Conservation (phyloP, 2,113 vertebrate species). For the Gambusia holbrooki region DNA sequence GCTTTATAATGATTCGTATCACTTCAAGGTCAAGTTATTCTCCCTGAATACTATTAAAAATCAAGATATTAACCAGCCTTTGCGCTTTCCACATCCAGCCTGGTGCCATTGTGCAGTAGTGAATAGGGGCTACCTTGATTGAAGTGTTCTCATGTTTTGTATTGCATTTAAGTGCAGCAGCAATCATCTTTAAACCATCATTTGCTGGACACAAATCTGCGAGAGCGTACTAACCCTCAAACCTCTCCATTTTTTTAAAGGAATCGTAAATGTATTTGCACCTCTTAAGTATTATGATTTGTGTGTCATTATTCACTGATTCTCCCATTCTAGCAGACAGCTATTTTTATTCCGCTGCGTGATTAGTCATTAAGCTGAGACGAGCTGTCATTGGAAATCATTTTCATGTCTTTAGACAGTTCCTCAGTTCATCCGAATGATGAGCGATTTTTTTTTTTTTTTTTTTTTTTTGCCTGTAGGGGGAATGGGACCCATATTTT, state of each 20-base stretch:
- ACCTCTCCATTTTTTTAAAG: slow-evolving; percentile 44
- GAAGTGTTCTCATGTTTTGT: slow-evolving; percentile 65
- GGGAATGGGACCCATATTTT: slow-evolving; percentile 63
- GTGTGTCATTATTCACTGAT: slow-evolving; percentile 54
- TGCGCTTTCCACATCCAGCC: slow-evolving; percentile 28
- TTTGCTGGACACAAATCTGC: slow-evolving; percentile 59
- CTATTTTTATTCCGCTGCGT: slow-evolving; percentile 68
- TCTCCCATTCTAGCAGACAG: slow-evolving; percentile 49
- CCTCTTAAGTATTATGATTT: slow-evolving; percentile 49
- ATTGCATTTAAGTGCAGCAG: slow-evolving; percentile 49
- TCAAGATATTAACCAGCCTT: slow-evolving; percentile 28
- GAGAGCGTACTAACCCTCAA: slow-evolving; percentile 44
- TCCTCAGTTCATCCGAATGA: slow-evolving; percentile 68
- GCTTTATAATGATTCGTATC: not conserved
- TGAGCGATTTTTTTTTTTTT: slow-evolving; percentile 69
- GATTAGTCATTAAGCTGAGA: slow-evolving; percentile 76
- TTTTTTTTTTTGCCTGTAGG: no score
- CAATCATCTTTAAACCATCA: slow-evolving; percentile 64
- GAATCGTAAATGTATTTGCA: slow-evolving; percentile 49
- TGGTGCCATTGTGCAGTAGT: slow-evolving; percentile 42
- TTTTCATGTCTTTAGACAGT: slow-evolving; percentile 72
- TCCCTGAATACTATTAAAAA: slow-evolving; percentile 5
- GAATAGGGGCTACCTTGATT: slow-evolving; percentile 58
- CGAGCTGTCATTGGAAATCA: slow-evolving; percentile 76
- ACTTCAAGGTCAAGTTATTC: slow-evolving; percentile 19